phyloP scores from a whole-genome alignment of 2,113 vertebrate species.

The Salminus brasiliensis region DNA sequence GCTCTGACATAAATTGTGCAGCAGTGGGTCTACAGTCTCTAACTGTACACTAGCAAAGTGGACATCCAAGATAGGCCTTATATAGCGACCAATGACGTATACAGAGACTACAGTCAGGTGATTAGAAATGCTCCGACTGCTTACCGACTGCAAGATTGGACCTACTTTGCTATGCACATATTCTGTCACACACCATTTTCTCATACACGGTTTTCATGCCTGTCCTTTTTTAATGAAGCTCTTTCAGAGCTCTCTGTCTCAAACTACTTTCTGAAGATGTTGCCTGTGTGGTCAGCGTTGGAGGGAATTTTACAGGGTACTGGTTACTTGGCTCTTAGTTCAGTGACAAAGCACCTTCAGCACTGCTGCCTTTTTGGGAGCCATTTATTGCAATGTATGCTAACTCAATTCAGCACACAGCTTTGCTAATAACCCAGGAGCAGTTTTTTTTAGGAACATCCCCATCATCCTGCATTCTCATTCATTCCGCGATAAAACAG shows the following conservation, averaged over 20 bases:
- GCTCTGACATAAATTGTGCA: background rate
- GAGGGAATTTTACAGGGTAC: background rate
- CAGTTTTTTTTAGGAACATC: background rate
- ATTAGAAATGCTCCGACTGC: background rate
- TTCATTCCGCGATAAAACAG: constrained; percentile 15
- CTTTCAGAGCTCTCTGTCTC: background rate
- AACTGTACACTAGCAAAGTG: no score
- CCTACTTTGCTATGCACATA: background rate
- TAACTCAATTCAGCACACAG: background rate
- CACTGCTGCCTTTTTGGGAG: background rate
- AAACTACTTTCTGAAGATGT: background rate
- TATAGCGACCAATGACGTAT: no score
- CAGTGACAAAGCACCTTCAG: background rate
- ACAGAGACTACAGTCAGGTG: background rate
- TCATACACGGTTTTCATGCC: background rate
- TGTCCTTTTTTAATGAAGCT: background rate
- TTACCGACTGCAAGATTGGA: background rate
- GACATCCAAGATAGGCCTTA: no score
- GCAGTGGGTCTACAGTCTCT: background rate
- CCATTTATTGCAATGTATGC: constrained; percentile 8
- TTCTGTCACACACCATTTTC: background rate
- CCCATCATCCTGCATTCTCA: background rate
- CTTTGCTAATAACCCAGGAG: background rate
- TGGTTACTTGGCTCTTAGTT: background rate
- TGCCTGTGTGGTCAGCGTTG: background rate